These are phyloP conservation scores for Agriotes lineatus DNA, from an alignment of 2,888 invertebrate genomes.

Conservation along the genomic window DNA sequence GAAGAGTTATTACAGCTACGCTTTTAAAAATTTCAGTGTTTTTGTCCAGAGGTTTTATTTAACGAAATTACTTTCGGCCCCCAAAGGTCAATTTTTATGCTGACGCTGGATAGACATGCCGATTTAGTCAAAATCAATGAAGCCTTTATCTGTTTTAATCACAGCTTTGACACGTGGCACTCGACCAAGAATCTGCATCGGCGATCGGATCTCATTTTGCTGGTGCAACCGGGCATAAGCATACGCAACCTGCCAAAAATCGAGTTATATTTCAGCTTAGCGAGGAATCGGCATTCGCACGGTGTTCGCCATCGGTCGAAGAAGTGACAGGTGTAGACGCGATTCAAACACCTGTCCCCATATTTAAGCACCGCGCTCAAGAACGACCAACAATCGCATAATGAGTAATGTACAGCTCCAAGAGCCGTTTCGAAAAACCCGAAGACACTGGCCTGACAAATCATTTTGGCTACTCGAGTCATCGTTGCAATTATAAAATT, in stretches of 20 bases:
- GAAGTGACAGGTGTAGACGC: constrained; percentile 59
- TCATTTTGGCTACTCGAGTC: constrained; percentile 26
- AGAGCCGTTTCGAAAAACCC: constrained; percentile 16
- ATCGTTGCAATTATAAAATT: constrained; percentile 33
- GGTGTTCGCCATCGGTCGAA: constrained; percentile 56
- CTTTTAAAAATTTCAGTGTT: too few species aligned
- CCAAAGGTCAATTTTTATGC: too few species aligned
- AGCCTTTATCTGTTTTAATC: too few species aligned
- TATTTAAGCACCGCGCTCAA: constrained; percentile 49
- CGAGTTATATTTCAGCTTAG: constrained; percentile 31
- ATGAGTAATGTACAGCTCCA: constrained; percentile 31
- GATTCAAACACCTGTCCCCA: constrained; percentile 58
- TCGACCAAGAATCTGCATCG: too few species aligned
- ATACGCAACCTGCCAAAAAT: constrained; percentile 38
- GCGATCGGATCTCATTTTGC: too few species aligned
- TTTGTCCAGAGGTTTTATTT: too few species aligned
- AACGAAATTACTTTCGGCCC: too few species aligned
- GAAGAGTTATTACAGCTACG: too few species aligned
- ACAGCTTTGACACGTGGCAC: too few species aligned
- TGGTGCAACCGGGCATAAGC: too few species aligned
- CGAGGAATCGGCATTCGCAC: constrained; percentile 48
- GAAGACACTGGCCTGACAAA: constrained; percentile 25
- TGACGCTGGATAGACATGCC: too few species aligned
- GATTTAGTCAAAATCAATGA: too few species aligned
- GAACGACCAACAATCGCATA: constrained; percentile 31